Base-by-base conservation (phyloP, 37 sponge, comb jelly and placozoan species). In the Amphimedon queenslandica region DNA sequence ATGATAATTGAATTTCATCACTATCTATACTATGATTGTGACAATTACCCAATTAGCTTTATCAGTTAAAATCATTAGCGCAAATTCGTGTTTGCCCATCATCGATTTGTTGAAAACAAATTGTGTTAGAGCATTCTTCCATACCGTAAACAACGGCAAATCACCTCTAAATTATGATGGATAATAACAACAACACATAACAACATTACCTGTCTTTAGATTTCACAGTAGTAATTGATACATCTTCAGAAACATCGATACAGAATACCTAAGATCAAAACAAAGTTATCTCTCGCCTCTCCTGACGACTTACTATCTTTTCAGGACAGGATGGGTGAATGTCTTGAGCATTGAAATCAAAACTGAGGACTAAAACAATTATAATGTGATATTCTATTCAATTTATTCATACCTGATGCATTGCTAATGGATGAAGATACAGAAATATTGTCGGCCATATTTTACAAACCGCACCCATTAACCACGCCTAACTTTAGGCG, bases 101-200 rank as follows among this genome's bases (percentile, higher is more conserved):
- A 90, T 63, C 25, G 37, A 40, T 71, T 90, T 90, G 67, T 85
- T 86, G 61, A 55, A 75, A n/a, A 90, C 79, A 82, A 90, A 90
- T 38, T 82, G 55, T 63, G 77, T 66, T 28, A 90, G 69, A 5
- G 80, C 79, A 74, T 85, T 90, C 83, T 85, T 85, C 79, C 78
- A 82, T 33, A 82, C 72, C 4, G 72, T 34, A 58, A 82, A 53
- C 51, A 88, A 64, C 0, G 83, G 55, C 4, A 75, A 3, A 53
- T 72, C 69, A 5, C 70, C 77, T 34, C 82, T 88, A 61, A 40
- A 67, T 31, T 36, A 21, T 69, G 21, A 36, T 1, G 64, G 6
- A 28, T 2, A 31, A 29, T 3, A 27, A 55, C 13, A 58, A 13
- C 24, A 16, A 27, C 10, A 11, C 21, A 51, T 23, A 43, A 43